Evolutionary conservation across 2,888 invertebrate species (phyloP), one percentile per base, ranked within the genome.

Genomic region (Osmoderma eremita): DNA sequence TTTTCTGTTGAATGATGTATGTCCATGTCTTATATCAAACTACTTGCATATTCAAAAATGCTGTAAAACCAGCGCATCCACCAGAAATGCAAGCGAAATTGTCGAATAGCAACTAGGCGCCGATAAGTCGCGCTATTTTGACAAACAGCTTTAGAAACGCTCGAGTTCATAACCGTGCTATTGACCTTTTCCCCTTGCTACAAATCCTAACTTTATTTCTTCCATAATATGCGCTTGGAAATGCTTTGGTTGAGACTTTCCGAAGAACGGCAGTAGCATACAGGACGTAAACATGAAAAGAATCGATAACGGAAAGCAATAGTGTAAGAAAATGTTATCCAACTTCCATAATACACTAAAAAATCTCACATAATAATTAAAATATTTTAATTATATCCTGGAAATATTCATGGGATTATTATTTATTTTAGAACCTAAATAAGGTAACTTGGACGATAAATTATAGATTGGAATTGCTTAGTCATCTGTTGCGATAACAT

Each of bases 131-230:
- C 38, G 53, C 63, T 51, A 62, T 67, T 67, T 67, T 62, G 67
- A 67, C 48, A 67, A 67, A 67, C 63, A 45, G 45, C 63, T 63
- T 62, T 54, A 38, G 67, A 53, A 53, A 62, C 62, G 67, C 20
- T 63, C 48, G 63, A 63, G 63, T 67, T 67, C 62, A 53, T 67
- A 67, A 67, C 67, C 42, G 42, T 67, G 67, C 54, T 49, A 39
- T 67, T 63, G 62, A 67, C 67, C 45, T 64, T 58, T 39, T 36
- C 20, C 13, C 49, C 24, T 45, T 45, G 1, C n/a, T 8, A 30
- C 30, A 6, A 30, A 1, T 5, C 30, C 30, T 10, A 24, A 24
- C 3, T 5, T 24, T 24, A 5, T 24, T 24, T 5, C 3, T 30
- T 10, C 30, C 30, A 6, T 30, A 3, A 24, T 3, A 18, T 6